Conservation (phyloP, 2,888 invertebrate species). For the Griposia aprilina region DNA sequence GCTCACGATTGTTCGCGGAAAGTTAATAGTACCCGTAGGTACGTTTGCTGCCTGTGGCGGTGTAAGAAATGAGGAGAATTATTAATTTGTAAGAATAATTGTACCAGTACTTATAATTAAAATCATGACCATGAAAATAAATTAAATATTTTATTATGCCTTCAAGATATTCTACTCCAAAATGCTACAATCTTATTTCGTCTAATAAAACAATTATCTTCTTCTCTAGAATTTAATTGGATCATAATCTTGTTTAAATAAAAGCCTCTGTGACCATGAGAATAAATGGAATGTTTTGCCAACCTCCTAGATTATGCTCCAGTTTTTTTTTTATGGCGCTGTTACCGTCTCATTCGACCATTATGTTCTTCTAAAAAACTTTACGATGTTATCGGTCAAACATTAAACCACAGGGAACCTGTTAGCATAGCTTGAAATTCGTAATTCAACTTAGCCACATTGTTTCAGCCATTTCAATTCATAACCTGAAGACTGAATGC, state of each 20-base stretch:
- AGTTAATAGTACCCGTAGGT: conserved; percentile 18
- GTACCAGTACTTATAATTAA: not conserved
- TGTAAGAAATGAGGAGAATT: conserved; percentile 1
- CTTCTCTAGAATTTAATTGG: not conserved
- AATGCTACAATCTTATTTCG: not conserved
- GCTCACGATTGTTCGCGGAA: conserved; percentile 42
- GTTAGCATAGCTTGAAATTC: conserved; percentile 7
- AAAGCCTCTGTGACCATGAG: not conserved
- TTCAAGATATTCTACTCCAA: not conserved
- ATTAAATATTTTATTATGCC: not conserved
- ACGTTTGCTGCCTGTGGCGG: conserved; percentile 13
- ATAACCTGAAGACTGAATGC: conserved; percentile 31
- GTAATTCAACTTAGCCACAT: conserved; percentile 35
- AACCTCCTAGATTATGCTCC: not conserved
- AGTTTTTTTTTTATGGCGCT: too few species aligned
- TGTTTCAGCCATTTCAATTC: conserved; percentile 51
- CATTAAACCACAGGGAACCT: conserved; percentile 14
- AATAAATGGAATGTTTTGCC: not conserved
- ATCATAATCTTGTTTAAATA: conserved; percentile 9
- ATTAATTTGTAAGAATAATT: conserved; percentile 5
- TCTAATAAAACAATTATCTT: not conserved
- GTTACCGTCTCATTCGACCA: not conserved
- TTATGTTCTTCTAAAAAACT: not conserved
- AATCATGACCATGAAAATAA: not conserved
- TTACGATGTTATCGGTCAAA: conserved; percentile 3